phyloP scores from a whole-genome alignment of 2,888 invertebrate genomes.

The Chrysina gloriosa region DNA sequence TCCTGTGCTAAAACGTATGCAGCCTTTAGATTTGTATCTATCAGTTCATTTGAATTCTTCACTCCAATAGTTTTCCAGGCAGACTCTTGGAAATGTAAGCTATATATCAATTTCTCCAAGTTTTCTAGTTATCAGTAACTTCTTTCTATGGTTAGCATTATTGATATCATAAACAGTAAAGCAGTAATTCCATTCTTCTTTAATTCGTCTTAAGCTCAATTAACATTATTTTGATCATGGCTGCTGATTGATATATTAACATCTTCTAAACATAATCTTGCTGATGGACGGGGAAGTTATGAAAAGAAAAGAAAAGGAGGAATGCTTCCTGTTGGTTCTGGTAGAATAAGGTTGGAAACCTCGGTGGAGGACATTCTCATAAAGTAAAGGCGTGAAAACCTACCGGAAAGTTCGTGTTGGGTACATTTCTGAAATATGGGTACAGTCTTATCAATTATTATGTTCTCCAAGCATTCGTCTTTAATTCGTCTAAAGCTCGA shows the following conservation, averaged over 20 bases:
- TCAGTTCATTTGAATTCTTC: slow-evolving; percentile 92
- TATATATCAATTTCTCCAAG: slow-evolving; percentile 94
- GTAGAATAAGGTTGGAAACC: too few relatives aligned
- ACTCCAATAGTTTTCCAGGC: slow-evolving; percentile 56
- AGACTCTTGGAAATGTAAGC: slow-evolving; percentile 95
- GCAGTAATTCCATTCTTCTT: slow-evolving; percentile 77
- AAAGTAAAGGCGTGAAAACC: too few relatives aligned
- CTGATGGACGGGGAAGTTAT: too few relatives aligned
- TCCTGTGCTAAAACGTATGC: slow-evolving; percentile 90
- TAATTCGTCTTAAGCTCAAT: slow-evolving; percentile 77
- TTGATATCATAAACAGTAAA: slow-evolving; percentile 88
- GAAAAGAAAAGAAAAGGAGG: too few relatives aligned
- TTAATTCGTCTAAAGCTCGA: too few relatives aligned
- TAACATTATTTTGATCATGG: slow-evolving; percentile 88
- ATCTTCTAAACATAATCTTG: slow-evolving; percentile 87
- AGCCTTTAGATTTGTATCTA: slow-evolving; percentile 94
- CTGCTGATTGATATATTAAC: slow-evolving; percentile 93
- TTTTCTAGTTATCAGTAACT: slow-evolving; percentile 78
- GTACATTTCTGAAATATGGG: too few relatives aligned
- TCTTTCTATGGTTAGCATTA: slow-evolving; percentile 80
- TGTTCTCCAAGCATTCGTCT: too few relatives aligned
- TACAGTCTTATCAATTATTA: too few relatives aligned
- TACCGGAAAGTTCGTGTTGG: too few relatives aligned
- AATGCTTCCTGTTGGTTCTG: too few relatives aligned
- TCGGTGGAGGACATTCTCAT: too few relatives aligned